Evolutionary conservation across 1,140 invertebrate species (phyloP).

Genomic region (Aradophagus sp.): DNA sequence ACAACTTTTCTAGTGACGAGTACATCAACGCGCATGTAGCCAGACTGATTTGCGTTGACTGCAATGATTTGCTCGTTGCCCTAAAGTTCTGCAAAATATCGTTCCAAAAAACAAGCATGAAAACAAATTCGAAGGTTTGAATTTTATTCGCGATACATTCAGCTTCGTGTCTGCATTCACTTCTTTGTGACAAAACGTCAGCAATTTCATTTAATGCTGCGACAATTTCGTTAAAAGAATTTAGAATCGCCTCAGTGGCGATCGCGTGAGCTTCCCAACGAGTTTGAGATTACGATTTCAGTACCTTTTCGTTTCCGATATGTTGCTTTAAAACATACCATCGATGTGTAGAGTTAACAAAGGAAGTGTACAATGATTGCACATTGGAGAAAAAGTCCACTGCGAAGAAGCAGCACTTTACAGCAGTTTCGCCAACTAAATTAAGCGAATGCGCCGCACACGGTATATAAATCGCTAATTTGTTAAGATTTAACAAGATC

Average conservation of each 20-base stretch:
- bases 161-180: conserved; percentile 14
- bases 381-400: conserved; percentile 37
- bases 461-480: conserved; percentile 18
- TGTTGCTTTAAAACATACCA: conserved; percentile 34
- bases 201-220: conserved; percentile 5
- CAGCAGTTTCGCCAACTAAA: conserved; percentile 33
- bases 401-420: conserved; percentile 30
- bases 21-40: conserved; percentile 19
- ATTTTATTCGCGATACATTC: conserved; percentile 15
- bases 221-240: conserved; percentile 12
- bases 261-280: conserved; percentile 29
- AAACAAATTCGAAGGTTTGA: conserved; percentile 22
- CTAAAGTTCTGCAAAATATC: conserved; percentile 15
- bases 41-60: conserved; percentile 17
- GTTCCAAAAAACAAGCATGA: conserved; percentile 27
- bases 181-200: conserved; percentile 15
- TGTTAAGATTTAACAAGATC: too few species aligned
- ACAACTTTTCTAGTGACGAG: too few species aligned
- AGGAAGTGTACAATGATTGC: conserved; percentile 38
- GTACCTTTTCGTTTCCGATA: conserved; percentile 5
- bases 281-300: conserved; percentile 20
- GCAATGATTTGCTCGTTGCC: conserved; percentile 14
- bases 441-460: conserved; percentile 36
- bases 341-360: conserved; percentile 35
- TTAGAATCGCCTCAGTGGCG: conserved; percentile 8